phyloP scores from a whole-genome alignment of 2,888 invertebrate species.

The Drosophila sordidula region DNA sequence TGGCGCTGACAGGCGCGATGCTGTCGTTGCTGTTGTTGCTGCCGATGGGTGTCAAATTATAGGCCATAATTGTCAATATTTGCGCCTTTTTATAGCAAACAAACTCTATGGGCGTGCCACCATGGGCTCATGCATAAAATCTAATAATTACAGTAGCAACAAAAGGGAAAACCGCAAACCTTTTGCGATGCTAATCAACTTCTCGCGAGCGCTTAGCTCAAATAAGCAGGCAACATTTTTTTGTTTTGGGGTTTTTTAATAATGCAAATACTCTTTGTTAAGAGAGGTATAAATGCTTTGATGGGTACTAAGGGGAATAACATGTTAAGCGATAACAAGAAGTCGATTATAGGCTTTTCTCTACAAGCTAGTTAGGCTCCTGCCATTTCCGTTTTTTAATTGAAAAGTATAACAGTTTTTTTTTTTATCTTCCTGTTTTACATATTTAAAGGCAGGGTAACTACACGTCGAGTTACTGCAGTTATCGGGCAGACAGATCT shows the following conservation, averaged over 20 bases:
- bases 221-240: conserved; percentile 57
- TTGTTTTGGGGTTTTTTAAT: conserved; percentile 1
- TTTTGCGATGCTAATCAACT: conserved; percentile 77
- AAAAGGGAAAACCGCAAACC: conserved; percentile 35
- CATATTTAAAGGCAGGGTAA: conserved; percentile 29
- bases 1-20: conserved; percentile 41
- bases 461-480: conserved; percentile 19
- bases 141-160: conserved; percentile 72
- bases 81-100: conserved; percentile 53
- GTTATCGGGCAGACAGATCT: conserved; percentile 32
- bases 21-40: conserved; percentile 40
- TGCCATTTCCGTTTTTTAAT: conserved; percentile 1
- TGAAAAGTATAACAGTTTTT: conserved; percentile 8
- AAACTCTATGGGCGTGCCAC: conserved; percentile 19
- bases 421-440: too few species aligned
- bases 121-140: conserved; percentile 61
- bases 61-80: conserved; percentile 82
- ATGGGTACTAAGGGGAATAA: not conserved
- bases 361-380: too few species aligned
- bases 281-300: not conserved
- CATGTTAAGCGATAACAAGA: not conserved
- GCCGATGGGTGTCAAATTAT: conserved; percentile 77
- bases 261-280: conserved; percentile 17
- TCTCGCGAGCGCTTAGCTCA: conserved; percentile 47
- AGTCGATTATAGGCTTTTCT: not conserved